phyloP scores from a whole-genome alignment of 2,113 vertebrate genomes.

The Entomyzon cyanotis region DNA sequence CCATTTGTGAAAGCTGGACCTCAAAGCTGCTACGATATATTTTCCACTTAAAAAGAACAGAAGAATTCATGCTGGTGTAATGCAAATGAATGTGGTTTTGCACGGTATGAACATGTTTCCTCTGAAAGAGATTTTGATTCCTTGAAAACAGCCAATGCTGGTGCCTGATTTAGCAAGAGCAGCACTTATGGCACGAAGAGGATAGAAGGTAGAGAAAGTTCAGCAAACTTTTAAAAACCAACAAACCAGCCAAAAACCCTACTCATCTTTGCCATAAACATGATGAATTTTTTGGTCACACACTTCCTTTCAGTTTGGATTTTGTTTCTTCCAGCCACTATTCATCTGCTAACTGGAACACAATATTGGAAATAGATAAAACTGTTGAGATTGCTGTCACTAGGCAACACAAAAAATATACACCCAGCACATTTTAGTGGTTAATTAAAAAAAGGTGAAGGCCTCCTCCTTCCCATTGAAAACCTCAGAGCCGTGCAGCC shows the following conservation, averaged over 20 bases:
- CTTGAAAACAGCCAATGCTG: background rate
- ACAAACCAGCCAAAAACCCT: background rate
- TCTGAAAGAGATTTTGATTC: background rate
- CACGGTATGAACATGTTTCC: background rate
- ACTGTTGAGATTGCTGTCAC: background rate
- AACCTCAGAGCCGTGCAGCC: background rate
- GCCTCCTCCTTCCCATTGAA: background rate
- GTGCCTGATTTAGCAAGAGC: background rate
- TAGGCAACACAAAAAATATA: background rate
- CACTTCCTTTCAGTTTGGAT: background rate
- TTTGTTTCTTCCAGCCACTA: background rate
- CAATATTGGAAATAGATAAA: background rate
- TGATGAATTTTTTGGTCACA: background rate
- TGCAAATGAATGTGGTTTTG: constrained; percentile 24
- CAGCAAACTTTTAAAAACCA: background rate
- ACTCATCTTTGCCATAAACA: background rate
- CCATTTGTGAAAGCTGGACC: background rate
- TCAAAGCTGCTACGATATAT: background rate
- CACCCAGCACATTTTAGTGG: background rate
- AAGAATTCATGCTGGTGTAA: background rate
- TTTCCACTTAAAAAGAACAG: background rate
- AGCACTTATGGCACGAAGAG: background rate
- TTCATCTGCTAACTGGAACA: background rate
- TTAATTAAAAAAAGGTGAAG: background rate
- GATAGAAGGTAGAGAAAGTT: background rate